Conservation (phyloP, 2,113 vertebrate species). For the Ophiodon elongatus region DNA sequence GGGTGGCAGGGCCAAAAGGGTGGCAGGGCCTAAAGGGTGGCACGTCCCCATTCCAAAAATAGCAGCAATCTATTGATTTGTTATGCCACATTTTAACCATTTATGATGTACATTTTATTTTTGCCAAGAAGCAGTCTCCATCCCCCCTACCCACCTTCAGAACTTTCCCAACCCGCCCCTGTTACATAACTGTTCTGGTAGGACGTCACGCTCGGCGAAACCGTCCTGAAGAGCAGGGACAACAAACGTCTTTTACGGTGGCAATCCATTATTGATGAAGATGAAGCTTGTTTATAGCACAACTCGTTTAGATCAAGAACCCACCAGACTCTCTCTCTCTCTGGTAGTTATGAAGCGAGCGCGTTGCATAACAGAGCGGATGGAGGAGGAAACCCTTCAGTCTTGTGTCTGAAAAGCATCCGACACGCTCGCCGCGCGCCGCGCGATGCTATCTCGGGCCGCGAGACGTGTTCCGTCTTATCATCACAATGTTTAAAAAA, state of each 20-base stretch:
- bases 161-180: neutral
- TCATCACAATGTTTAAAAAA: slow-evolving; percentile 19
- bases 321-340: slow-evolving; percentile 24
- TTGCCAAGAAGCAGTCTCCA: neutral
- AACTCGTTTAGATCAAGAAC: slow-evolving; percentile 50
- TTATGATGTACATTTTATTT: neutral
- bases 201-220: neutral
- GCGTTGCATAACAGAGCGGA: slow-evolving; percentile 55
- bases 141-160: neutral
- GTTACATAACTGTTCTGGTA: slow-evolving; percentile 66
- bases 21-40: neutral
- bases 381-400: slow-evolving; percentile 49
- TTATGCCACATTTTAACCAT: neutral
- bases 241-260: slow-evolving; percentile 27
- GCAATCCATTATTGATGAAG: slow-evolving; percentile 69
- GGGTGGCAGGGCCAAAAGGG: neutral
- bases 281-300: slow-evolving; percentile 50
- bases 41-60: too few species aligned
- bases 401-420: slow-evolving; percentile 48
- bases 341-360: slow-evolving; percentile 9
- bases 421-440: slow-evolving; percentile 13
- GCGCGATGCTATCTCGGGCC: slow-evolving; percentile 43
- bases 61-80: neutral
- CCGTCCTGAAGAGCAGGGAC: slow-evolving; percentile 32
- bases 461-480: slow-evolving; percentile 25